Percentiles rank a stretch among this genome's conserved stretches.
Conservation (phyloP, 2,888 invertebrate species). For the Macaria liturata region DNA sequence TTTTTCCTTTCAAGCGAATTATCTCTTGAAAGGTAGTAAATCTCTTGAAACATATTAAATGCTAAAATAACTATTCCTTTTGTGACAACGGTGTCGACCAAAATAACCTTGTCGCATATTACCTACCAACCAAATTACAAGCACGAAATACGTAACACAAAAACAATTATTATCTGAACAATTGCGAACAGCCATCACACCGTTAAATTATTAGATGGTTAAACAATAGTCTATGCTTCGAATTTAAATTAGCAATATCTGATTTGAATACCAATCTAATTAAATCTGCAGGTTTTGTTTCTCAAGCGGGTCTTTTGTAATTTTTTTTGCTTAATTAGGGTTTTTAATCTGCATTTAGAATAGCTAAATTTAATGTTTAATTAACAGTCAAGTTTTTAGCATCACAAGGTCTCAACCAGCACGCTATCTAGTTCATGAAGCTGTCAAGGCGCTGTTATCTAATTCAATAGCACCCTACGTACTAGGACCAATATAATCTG, state of each 20-base stretch:
- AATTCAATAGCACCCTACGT: slow-evolving; percentile 61
- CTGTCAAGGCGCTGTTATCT: slow-evolving; percentile 65
- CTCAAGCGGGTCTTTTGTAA: background rate
- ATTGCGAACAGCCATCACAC: background rate
- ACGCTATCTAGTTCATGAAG: slow-evolving; percentile 61
- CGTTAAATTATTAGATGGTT: background rate
- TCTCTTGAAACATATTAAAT: too few relatives aligned
- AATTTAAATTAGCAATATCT: slow-evolving; percentile 3
- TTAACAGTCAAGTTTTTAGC: slow-evolving; percentile 40
- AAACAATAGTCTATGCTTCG: slow-evolving; percentile 5
- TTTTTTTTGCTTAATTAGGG: slow-evolving; percentile 1
- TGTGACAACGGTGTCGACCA: too few relatives aligned
- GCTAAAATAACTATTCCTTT: too few relatives aligned
- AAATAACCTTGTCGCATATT: too few relatives aligned
- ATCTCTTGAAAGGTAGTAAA: too few relatives aligned
- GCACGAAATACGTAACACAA: background rate
- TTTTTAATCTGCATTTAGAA: slow-evolving; percentile 15
- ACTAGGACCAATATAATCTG: slow-evolving; percentile 47
- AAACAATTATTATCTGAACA: background rate
- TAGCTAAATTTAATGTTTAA: slow-evolving; percentile 22
- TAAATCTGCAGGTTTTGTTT: background rate
- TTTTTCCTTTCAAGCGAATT: too few relatives aligned
- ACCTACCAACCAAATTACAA: too few relatives aligned
- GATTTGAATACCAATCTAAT: slow-evolving; percentile 2
- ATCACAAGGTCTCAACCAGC: slow-evolving; percentile 46